Percentiles rank a stretch among this genome's conserved stretches.
Conservation (phyloP, 1,140 invertebrate species). For the Mizuhopecten yessoensis region DNA sequence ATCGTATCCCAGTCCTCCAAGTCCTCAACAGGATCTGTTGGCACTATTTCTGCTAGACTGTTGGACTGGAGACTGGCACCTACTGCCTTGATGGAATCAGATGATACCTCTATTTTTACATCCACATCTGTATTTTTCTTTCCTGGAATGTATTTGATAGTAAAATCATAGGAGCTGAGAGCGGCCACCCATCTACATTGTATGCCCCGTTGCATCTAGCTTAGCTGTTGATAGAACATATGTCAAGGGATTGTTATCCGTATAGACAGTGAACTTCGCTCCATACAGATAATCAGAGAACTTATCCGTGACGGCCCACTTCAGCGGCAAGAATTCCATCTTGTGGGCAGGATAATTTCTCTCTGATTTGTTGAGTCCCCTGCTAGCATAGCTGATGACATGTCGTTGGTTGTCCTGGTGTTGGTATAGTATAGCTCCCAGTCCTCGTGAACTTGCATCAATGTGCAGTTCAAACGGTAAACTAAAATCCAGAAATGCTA, state of each 20-base stretch:
- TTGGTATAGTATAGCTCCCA: no score
- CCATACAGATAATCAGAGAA: no score
- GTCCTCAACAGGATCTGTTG: background rate
- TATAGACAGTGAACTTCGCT: conserved; percentile 53
- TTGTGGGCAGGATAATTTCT: no score
- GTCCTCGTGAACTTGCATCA: no score
- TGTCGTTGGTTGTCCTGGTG: no score
- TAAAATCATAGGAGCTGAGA: conserved; percentile 59
- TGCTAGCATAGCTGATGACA: no score
- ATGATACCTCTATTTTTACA: background rate
- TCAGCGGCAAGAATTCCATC: background rate
- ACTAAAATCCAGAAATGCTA: no score
- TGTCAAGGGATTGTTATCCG: conserved; percentile 68
- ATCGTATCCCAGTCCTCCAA: background rate
- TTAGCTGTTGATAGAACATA: conserved; percentile 60
- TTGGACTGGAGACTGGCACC: background rate
- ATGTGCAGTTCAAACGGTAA: no score
- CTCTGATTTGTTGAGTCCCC: no score
- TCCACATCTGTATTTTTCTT: conserved; percentile 55
- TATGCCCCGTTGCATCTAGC: conserved; percentile 64
- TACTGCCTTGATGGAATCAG: conserved; percentile 13
- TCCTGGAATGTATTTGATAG: conserved; percentile 61
- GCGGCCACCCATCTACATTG: conserved; percentile 57
- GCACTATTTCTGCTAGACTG: background rate
- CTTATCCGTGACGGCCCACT: conserved; percentile 63